phyloP scores from a whole-genome alignment of 2,888 invertebrate genomes.

The Cephus runcator region DNA sequence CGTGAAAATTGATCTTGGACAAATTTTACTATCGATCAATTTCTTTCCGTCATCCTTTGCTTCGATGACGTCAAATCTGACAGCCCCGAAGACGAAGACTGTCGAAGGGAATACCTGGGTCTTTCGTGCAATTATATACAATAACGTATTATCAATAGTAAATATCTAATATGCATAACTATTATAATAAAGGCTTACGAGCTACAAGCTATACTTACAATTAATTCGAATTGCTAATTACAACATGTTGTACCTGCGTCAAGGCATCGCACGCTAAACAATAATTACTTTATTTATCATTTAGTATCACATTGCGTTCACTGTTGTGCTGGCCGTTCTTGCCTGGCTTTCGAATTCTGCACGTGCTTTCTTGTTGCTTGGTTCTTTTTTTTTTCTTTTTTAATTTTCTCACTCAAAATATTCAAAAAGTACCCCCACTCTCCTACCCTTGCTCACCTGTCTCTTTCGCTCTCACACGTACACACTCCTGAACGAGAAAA shows the following conservation, averaged over 20 bases:
- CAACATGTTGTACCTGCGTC: conserved; percentile 40
- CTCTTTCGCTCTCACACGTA: neutral
- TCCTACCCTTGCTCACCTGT: neutral
- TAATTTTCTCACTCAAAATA: neutral
- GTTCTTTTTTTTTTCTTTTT: neutral
- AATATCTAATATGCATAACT: conserved; percentile 25
- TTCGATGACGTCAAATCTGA: neutral
- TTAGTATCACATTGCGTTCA: conserved; percentile 66
- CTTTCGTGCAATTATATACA: conserved; percentile 31
- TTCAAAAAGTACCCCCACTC: neutral
- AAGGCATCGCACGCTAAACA: conserved; percentile 56
- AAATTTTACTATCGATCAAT: neutral
- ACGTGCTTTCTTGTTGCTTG: neutral
- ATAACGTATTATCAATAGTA: conserved; percentile 29
- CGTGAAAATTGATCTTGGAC: neutral
- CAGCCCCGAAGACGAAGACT: neutral
- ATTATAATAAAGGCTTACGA: conserved; percentile 20
- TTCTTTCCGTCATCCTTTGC: neutral
- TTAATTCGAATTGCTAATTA: conserved; percentile 31
- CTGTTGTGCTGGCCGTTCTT: conserved; percentile 61
- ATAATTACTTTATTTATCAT: conserved; percentile 63
- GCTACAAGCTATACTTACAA: conserved; percentile 29
- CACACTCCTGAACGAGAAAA: neutral
- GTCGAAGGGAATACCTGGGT: conserved; percentile 23
- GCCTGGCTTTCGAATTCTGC: conserved; percentile 45